A percentile compares a stretch with the other conserved stretches of the same genome.
These are phyloP conservation scores for Eledona agricola DNA, from an alignment of 2,888 invertebrate genomes.

Conservation along the genomic window DNA sequence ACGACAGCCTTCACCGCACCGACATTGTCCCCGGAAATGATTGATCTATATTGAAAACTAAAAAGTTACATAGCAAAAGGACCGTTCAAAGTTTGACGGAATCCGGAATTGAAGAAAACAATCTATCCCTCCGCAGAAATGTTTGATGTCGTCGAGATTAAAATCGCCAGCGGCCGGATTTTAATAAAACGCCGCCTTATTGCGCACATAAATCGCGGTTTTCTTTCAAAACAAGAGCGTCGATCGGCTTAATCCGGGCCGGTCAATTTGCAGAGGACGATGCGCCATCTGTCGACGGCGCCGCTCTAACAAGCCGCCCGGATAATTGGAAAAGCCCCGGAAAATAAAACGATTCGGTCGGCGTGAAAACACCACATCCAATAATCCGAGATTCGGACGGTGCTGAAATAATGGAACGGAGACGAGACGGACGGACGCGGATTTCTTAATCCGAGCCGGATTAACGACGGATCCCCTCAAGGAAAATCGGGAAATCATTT, in stretches of 20 bases:
- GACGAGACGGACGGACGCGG: conserved; percentile 26
- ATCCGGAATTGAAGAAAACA: conserved; percentile 27
- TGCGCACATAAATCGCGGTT: conserved; percentile 33
- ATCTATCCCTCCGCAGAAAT: conserved; percentile 8
- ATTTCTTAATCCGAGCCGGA: conserved; percentile 8
- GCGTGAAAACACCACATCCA: conserved; percentile 57
- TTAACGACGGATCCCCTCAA: conserved; percentile 11
- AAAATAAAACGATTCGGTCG: conserved; percentile 56
- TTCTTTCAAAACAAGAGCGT: conserved; percentile 26
- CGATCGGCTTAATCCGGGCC: conserved; percentile 39
- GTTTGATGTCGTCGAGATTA: conserved; percentile 28
- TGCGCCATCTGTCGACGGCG: conserved; percentile 45
- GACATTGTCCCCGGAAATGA: conserved; percentile 34
- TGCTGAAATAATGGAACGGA: conserved; percentile 50
- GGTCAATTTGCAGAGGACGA: conserved; percentile 43
- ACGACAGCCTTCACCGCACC: conserved; percentile 30
- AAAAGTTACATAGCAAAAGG: conserved; percentile 20
- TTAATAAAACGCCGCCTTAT: conserved; percentile 32
- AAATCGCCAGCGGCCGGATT: conserved; percentile 23
- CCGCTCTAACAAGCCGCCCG: conserved; percentile 55
- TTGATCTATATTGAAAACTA: conserved; percentile 37
- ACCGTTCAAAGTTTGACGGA: conserved; percentile 28
- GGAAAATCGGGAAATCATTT: conserved; percentile 7
- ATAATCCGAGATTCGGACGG: conserved; percentile 56
- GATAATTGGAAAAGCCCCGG: conserved; percentile 59